Conservation (phyloP, 2,797 vertebrate genomes). For the Squalus acanthias region DNA sequence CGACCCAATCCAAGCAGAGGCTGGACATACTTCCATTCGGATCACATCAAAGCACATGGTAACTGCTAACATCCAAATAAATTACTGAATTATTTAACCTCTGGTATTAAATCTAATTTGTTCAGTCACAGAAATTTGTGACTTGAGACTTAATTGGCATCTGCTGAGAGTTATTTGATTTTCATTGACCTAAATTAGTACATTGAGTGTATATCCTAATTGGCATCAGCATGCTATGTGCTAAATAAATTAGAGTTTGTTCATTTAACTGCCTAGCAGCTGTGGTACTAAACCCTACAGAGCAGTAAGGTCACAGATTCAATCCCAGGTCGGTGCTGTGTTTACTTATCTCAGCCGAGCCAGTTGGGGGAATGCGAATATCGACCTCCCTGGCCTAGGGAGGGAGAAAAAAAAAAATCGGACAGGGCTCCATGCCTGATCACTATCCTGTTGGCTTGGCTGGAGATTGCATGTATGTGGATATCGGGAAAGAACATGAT, state of each 20-base stretch:
- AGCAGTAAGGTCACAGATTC: neutral
- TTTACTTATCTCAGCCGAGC: neutral
- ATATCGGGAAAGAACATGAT: neutral
- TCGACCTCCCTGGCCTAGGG: neutral
- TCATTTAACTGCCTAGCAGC: neutral
- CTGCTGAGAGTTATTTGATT: neutral
- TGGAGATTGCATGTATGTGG: neutral
- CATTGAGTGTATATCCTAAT: conserved; percentile 9
- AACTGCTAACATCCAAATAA: neutral
- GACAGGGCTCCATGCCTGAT: neutral
- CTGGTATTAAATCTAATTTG: conserved; percentile 6
- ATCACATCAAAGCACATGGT: neutral
- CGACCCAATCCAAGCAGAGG: neutral
- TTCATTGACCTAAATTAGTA: conserved; percentile 16
- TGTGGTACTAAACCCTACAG: neutral
- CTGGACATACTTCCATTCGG: neutral
- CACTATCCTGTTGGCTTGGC: neutral
- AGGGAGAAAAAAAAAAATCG: neutral
- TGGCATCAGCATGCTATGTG: neutral
- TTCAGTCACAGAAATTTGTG: conserved; percentile 9
- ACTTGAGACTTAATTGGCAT: neutral
- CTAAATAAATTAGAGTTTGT: conserved; percentile 25
- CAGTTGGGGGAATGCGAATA: neutral
- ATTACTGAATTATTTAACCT: neutral
- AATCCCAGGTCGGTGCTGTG: neutral